Evolutionary conservation across 2,113 vertebrate species (phyloP), one percentile per base, ranked within the genome.

Genomic region (Apistogramma diplotaenia): DNA sequence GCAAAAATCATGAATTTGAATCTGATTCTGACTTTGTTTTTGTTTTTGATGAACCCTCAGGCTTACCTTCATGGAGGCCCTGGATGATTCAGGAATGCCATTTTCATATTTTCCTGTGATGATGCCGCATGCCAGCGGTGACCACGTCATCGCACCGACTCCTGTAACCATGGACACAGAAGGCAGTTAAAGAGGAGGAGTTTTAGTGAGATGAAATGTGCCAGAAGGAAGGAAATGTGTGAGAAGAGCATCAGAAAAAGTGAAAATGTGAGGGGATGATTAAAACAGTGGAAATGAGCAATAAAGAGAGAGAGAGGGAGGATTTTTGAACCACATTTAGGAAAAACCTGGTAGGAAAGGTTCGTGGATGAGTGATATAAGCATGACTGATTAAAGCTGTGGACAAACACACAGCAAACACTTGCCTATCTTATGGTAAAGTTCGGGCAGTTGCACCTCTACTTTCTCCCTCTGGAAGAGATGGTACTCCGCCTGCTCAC

Each of bases 401-500:
- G 27, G 51, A 43, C 54, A 65, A 1, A 59, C 9, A 65, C 12
- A 37, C 10, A 33, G 10, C 37, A 19, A 74, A 88, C 57, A 92
- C 93, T 95, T 96, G 96, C 98, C 98, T 89, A 99, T 99, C 91
- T 99, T 99, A 83, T 99, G 98, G 82, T 99, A 99, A 29, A 99
- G 85, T 72, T 99, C 98, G 0, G 98, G 98, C 54, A 99, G 95
- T 85, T 99, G 98, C 46, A 99, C 97, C 91, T 99, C 98, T 60
- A 99, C 98, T 91, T 99, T 99, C 93, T 99, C 98, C 75, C 98
- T 95, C 79, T 99, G 98, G 93, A 99, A 99, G 46, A 99, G 97
- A 35, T 99, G 98, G 59, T 99, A 99, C 83, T 99, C 98, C 0
- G 98, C 98, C 92, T 99, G 98, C 35, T 99, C 98, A 23, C 98